Conservation (phyloP, 92 coral and sea anemone species). For the Palythoa grandis region DNA sequence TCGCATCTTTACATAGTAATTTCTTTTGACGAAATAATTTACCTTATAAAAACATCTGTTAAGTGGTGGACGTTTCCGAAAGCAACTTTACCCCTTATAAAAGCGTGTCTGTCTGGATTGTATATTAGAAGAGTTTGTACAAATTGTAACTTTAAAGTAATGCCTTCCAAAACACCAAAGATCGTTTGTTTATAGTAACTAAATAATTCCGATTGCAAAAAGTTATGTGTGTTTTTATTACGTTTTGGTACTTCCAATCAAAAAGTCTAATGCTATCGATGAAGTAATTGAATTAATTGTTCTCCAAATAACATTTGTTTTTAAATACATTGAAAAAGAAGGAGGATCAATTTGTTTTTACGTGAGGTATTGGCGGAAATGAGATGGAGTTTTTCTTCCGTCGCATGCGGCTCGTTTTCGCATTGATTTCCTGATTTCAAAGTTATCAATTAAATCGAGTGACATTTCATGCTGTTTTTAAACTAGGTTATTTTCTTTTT, state of each 20-base stretch:
- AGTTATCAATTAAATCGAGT: not conserved
- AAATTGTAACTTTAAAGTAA: not conserved
- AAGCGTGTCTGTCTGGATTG: not conserved
- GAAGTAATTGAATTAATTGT: conserved; percentile 29
- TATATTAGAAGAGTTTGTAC: not conserved
- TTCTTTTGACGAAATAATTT: not conserved
- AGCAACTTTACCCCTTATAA: not conserved
- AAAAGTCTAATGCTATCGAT: not conserved
- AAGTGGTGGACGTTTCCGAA: conserved; percentile 2
- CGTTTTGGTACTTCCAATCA: conserved; percentile 10
- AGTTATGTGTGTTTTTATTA: not conserved
- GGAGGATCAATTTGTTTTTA: not conserved
- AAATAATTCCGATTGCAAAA: not conserved
- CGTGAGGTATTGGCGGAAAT: not conserved
- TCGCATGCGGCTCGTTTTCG: not conserved
- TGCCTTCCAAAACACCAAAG: not conserved
- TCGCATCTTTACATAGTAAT: not conserved
- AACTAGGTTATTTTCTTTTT: conserved; percentile 6
- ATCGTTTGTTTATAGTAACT: conserved; percentile 6
- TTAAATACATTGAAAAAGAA: not conserved
- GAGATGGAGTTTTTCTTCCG: not conserved
- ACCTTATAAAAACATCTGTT: conserved; percentile 31
- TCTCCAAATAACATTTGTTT: conserved; percentile 31
- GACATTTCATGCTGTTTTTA: conserved; percentile 9
- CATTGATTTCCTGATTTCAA: not conserved